Percentiles rank a stretch among this genome's conserved stretches.
phyloP scores from a whole-genome alignment of 1,140 invertebrate species.

The Heterodera carotae region DNA sequence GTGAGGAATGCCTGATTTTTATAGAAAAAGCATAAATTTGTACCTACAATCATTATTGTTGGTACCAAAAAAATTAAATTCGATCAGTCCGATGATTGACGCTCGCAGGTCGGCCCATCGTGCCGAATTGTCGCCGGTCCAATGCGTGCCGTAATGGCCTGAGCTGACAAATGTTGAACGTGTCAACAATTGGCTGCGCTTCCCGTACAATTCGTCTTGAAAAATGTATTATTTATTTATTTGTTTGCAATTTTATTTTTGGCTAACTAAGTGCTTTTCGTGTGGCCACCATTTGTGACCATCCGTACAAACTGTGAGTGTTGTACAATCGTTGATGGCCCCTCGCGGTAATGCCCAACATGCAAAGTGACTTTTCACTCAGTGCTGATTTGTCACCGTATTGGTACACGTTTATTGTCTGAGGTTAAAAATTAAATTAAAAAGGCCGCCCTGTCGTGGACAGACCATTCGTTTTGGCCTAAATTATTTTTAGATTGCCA shows the following conservation, averaged over 20 bases:
- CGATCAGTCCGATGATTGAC: slow-evolving; percentile 67
- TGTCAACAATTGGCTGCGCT: slow-evolving; percentile 54
- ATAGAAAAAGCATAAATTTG: neutral
- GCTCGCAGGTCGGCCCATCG: slow-evolving; percentile 68
- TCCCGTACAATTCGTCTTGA: slow-evolving; percentile 33
- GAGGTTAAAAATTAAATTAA: slow-evolving; percentile 4
- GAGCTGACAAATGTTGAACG: slow-evolving; percentile 72
- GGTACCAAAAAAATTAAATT: slow-evolving; percentile 78
- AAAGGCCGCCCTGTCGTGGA: too few relatives aligned
- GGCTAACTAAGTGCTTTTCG: slow-evolving; percentile 32
- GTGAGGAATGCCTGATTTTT: slow-evolving; percentile 63
- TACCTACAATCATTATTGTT: neutral
- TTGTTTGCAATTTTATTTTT: neutral
- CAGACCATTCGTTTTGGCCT: too few relatives aligned
- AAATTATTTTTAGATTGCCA: too few relatives aligned
- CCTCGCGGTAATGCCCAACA: slow-evolving; percentile 76
- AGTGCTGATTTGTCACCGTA: neutral
- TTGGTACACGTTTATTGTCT: slow-evolving; percentile 44
- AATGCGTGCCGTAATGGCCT: slow-evolving; percentile 81
- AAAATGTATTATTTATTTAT: neutral
- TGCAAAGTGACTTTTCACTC: slow-evolving; percentile 76
- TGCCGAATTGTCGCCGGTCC: slow-evolving; percentile 78
- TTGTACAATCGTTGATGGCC: slow-evolving; percentile 70
- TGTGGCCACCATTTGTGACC: slow-evolving; percentile 76
- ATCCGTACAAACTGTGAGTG: slow-evolving; percentile 80